phyloP scores from a whole-genome alignment of 1,140 invertebrate species.

The Lepidostoma basale region DNA sequence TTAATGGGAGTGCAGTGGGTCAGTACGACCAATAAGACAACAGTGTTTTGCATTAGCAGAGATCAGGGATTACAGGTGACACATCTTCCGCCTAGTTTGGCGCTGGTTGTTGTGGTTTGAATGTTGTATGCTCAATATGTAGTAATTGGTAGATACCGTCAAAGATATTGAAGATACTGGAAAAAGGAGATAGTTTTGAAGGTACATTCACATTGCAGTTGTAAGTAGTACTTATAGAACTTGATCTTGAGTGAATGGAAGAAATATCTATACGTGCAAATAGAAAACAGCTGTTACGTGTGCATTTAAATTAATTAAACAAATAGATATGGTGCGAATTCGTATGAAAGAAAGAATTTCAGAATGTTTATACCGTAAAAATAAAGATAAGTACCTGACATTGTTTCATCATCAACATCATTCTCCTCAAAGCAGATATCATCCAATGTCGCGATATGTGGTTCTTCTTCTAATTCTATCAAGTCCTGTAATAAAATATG shows the following conservation, averaged over 20 bases:
- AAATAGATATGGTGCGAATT: too few relatives aligned
- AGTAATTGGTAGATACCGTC: conserved; percentile 13
- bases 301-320: neutral
- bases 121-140: too few relatives aligned
- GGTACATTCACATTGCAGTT: neutral
- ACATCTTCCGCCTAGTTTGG: too few relatives aligned
- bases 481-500: conserved; percentile 62
- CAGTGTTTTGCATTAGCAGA: too few relatives aligned
- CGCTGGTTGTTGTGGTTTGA: too few relatives aligned
- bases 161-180: neutral
- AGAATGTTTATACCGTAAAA: neutral
- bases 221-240: conserved; percentile 3
- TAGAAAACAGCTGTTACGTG: neutral
- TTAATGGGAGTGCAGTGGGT: too few relatives aligned
- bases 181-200: neutral
- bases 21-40: too few relatives aligned
- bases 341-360: neutral
- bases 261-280: conserved; percentile 21
- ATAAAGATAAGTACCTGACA: conserved; percentile 68
- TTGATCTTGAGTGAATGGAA: conserved; percentile 11
- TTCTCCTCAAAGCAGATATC: conserved; percentile 77
- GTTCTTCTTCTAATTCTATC: conserved; percentile 68
- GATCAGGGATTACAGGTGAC: too few relatives aligned
- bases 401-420: conserved; percentile 82
- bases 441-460: conserved; percentile 50